Conservation (phyloP, 1,140 invertebrate genomes). For the Habropoda laboriosa region DNA sequence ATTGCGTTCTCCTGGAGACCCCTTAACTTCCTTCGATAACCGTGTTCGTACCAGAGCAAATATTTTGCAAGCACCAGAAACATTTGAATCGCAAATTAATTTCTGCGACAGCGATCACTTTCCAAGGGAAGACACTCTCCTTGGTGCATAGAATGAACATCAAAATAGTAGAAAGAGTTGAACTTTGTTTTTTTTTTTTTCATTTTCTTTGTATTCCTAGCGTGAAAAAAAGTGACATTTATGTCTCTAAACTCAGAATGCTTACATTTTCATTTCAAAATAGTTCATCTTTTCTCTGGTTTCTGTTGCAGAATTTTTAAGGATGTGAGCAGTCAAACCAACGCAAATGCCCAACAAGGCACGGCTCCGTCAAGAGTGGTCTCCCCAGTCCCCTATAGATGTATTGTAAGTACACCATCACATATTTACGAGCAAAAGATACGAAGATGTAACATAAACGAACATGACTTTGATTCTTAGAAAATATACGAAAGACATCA, state of each 20-base stretch:
- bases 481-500: too few relatives aligned
- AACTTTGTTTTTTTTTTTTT: too few relatives aligned
- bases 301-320: conserved; percentile 63
- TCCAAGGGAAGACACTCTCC: too few relatives aligned
- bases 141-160: too few relatives aligned
- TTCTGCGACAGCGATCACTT: not conserved
- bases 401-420: conserved; percentile 76
- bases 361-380: conserved; percentile 77
- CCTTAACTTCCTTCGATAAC: not conserved
- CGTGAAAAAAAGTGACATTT: not conserved
- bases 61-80: too few relatives aligned
- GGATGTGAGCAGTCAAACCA: conserved; percentile 67
- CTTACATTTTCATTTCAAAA: too few relatives aligned
- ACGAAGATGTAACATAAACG: too few relatives aligned
- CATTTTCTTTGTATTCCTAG: not conserved
- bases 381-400: conserved; percentile 76
- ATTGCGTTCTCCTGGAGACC: not conserved
- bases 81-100: too few relatives aligned
- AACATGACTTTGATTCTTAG: too few relatives aligned
- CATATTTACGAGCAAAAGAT: too few relatives aligned
- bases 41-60: not conserved
- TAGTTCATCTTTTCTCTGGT: not conserved
- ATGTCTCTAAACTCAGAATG: not conserved
- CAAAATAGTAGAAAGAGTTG: too few relatives aligned
- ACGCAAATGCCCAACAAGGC: conserved; percentile 74